Evolutionary conservation across 2,113 vertebrate species (phyloP).

Genomic region (Nannospalax galili): DNA sequence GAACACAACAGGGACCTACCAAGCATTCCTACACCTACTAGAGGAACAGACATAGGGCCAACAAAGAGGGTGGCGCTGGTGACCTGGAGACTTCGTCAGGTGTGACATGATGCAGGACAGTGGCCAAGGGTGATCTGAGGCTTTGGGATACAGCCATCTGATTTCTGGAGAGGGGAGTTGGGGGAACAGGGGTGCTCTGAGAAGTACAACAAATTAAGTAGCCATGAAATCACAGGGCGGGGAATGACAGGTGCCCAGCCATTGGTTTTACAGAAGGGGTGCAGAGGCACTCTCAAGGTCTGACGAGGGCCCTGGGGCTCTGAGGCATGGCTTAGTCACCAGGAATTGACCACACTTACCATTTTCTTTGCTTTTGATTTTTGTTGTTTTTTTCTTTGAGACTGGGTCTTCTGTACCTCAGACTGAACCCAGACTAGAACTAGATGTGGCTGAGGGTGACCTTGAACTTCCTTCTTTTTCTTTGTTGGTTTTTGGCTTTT

Average conservation of each 20-base stretch:
- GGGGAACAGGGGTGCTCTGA: background rate
- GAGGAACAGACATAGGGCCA: background rate
- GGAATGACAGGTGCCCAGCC: background rate
- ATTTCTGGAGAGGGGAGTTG: background rate
- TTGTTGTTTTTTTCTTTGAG: too few species aligned
- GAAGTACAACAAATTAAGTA: too few species aligned
- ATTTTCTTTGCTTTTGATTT: background rate
- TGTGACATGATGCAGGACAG: too few species aligned
- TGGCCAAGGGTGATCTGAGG: background rate
- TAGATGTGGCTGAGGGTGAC: background rate
- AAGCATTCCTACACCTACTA: background rate
- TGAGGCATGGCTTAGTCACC: background rate
- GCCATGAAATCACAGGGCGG: too few species aligned
- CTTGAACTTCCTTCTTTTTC: background rate
- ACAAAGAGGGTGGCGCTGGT: background rate
- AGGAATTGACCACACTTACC: background rate
- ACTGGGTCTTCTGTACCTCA: too few species aligned
- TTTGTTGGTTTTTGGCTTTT: too few species aligned
- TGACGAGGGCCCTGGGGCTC: background rate
- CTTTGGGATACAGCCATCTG: background rate
- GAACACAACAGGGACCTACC: slow-evolving; percentile 26
- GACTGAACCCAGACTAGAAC: too few species aligned
- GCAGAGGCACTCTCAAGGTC: fast-evolving
- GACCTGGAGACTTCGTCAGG: background rate
- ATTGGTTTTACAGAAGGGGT: fast-evolving